Base-by-base conservation (phyloP, 2,113 vertebrate species). In the Leiothrix lutea region DNA sequence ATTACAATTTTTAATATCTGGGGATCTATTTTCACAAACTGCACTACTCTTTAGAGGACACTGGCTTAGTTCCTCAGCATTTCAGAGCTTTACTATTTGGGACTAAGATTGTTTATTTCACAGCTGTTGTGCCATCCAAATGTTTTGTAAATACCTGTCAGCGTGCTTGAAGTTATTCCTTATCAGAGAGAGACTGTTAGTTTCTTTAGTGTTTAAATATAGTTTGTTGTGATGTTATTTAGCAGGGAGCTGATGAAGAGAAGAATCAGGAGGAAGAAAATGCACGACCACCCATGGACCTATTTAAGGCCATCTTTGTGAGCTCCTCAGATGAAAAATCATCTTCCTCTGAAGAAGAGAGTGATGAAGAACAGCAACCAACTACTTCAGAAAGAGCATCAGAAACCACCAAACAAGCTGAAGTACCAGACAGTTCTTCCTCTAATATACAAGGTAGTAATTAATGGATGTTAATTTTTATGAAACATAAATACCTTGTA, bases 291-390 rank as follows among this genome's bases (percentile, higher is more conserved):
- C 94, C 99, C 28, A 99, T 99, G 98, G 99, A 99, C 90, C 97
- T 99, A 74, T 99, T 99, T 94, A 99, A 99, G 72, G 99, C 99
- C 86, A 99, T 99, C 94, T 99, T 99, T 77, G 98, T 97, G 71
- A 97, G 98, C 92, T 99, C 99, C 17, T 99, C 99, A 1, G 99
- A 99, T 71, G 99, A 99, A 80, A 98, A 98, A 71, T 99, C 98
- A 18, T 99, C 98, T 4, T 99, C 99, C 16, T 99, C 99, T 6
- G 99, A 99, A n/a, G 98, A 98, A 45, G 98, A 99, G 31, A 97
- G 97, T 31, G 97, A 94, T 2, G 95, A 97, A 22, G 98, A 98
- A 4, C 92, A 98, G 35, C 64, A 96, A 24, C 85, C 86, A 15
- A 8, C 12, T 35, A 8, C 66, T 9, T 58, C 45, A 8, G 92